Evolutionary conservation across 1,140 invertebrate genomes (phyloP).

Genomic region (Rhizoglyphus robini): DNA sequence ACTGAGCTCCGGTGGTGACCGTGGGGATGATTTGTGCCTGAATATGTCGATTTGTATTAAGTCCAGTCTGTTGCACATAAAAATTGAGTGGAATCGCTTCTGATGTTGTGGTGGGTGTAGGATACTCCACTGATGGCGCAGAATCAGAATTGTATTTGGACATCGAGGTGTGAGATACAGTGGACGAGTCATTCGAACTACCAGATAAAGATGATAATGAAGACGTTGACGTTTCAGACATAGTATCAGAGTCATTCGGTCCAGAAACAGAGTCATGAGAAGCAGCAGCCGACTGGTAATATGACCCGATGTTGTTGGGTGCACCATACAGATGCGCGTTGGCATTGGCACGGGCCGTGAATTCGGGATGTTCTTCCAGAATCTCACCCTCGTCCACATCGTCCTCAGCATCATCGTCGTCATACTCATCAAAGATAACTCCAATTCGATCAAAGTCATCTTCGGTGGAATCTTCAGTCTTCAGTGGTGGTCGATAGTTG

Average conservation of each 20-base stretch:
- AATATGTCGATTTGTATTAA: not conserved
- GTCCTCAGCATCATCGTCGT: not conserved
- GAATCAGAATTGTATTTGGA: not conserved
- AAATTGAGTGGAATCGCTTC: not conserved
- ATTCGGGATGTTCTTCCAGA: no score
- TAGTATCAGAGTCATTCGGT: not conserved
- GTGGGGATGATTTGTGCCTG: not conserved
- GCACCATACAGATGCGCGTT: no score
- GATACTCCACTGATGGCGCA: no score
- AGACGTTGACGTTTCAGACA: not conserved
- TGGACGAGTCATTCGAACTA: not conserved
- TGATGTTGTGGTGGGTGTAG: not conserved
- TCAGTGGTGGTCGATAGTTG: not conserved
- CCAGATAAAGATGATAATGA: no score
- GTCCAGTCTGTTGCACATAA: not conserved
- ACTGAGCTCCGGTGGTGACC: not conserved
- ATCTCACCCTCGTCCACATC: not conserved
- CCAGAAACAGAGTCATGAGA: not conserved
- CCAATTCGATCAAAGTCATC: not conserved
- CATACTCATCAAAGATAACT: not conserved
- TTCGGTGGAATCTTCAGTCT: not conserved
- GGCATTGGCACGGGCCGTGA: no score
- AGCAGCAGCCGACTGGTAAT: no score
- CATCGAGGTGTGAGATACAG: not conserved
- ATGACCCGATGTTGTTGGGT: no score